Conservation (phyloP, 2,888 invertebrate species). For the Agonopterix subpropinquella region DNA sequence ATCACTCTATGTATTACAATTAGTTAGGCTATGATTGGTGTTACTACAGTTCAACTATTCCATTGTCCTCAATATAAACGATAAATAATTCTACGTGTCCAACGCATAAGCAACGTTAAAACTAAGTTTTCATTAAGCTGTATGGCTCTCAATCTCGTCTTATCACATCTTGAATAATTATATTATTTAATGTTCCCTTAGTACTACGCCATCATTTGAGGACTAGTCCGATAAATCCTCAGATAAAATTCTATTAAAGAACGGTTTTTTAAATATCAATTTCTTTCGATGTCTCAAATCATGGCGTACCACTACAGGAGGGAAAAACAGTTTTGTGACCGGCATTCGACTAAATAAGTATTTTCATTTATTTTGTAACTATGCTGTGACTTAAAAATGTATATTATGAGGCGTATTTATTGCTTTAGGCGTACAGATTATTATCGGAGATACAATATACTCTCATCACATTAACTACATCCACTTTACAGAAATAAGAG, state of each 20-base stretch:
- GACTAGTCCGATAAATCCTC: too few relatives aligned
- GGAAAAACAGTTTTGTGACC: not conserved
- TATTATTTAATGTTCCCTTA: not conserved
- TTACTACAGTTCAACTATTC: conserved; percentile 62
- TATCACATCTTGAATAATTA: conserved; percentile 1
- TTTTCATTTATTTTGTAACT: conserved; percentile 13
- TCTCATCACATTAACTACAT: conserved; percentile 9
- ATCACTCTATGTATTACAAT: conserved; percentile 65
- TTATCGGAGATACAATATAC: conserved; percentile 36
- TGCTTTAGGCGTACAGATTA: conserved; percentile 43
- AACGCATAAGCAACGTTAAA: conserved; percentile 48
- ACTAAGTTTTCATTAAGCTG: conserved; percentile 30
- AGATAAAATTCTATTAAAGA: too few relatives aligned
- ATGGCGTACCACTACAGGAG: too few relatives aligned
- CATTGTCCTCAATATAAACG: conserved; percentile 33
- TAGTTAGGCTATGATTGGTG: conserved; percentile 72
- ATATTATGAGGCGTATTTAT: conserved; percentile 42
- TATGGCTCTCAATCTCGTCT: conserved; percentile 29
- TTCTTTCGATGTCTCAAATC: too few relatives aligned
- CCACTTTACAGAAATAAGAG: not conserved
- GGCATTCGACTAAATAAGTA: not conserved
- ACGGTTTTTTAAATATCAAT: too few relatives aligned
- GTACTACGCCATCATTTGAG: too few relatives aligned
- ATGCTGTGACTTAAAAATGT: conserved; percentile 11
- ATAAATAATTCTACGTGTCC: conserved; percentile 29